These are phyloP conservation scores for Atopsyche davidsoni DNA, from an alignment of 1,140 invertebrate genomes.

Conservation along the genomic window DNA sequence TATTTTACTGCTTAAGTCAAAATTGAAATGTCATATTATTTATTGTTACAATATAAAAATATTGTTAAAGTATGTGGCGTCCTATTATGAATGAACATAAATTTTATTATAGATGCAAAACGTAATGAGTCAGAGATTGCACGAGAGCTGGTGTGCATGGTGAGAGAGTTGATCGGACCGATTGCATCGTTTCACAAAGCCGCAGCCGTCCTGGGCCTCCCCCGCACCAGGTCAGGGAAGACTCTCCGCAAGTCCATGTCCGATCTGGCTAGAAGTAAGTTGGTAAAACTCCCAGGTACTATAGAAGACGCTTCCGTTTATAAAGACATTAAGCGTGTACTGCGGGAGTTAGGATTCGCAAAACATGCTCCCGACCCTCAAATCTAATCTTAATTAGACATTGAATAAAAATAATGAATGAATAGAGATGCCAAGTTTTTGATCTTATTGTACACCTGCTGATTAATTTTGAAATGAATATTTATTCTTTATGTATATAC, in stretches of 20 bases:
- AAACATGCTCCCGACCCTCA: conserved; percentile 62
- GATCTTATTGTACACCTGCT: no score
- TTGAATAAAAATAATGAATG: no score
- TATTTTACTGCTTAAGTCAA: no score
- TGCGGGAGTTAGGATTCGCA: conserved; percentile 72
- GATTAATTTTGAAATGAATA: no score
- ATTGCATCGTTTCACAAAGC: conserved; percentile 81
- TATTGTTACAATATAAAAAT: no score
- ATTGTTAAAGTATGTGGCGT: no score
- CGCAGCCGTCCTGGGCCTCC: conserved; percentile 69
- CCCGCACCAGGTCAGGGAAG: conserved; percentile 76
- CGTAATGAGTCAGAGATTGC: conserved; percentile 56
- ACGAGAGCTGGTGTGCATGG: conserved; percentile 62
- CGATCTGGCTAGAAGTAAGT: conserved; percentile 72
- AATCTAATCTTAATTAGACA: conserved; percentile 12
- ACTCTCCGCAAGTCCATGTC: conserved; percentile 80
- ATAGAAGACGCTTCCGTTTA: conserved; percentile 86
- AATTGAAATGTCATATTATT: no score
- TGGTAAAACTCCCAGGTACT: conserved; percentile 73
- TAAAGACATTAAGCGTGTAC: conserved; percentile 61
- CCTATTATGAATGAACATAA: conserved; percentile 9
- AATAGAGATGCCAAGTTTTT: no score
- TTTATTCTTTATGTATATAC: no score
- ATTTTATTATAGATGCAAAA: conserved; percentile 38
- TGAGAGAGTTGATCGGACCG: conserved; percentile 77